Evolutionary conservation across 2,888 invertebrate species (phyloP).

Genomic region (Nomada goodeniana): DNA sequence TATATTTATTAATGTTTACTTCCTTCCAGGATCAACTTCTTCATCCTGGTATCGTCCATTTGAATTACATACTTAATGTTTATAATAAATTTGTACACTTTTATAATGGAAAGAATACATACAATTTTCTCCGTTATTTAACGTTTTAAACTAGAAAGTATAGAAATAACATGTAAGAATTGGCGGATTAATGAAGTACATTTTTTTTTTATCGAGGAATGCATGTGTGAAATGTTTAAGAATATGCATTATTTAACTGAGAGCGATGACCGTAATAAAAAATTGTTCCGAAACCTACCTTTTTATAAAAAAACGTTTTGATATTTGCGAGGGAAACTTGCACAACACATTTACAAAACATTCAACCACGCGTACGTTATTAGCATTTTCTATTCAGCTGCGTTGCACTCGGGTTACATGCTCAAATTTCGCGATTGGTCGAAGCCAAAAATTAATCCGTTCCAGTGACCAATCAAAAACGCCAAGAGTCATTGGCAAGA

Average conservation of each 20-base stretch:
- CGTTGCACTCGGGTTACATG: conserved; percentile 14
- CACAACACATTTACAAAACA: conserved; percentile 29
- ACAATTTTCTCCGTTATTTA: conserved; percentile 19
- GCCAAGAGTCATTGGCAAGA: neutral
- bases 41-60: conserved; percentile 1
- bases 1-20: neutral
- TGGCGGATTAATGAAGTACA: conserved; percentile 6
- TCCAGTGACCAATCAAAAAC: conserved; percentile 35
- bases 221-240: conserved; percentile 1
- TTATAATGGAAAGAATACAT: neutral
- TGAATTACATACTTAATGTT: conserved; percentile 2
- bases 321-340: conserved; percentile 11
- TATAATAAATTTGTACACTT: conserved; percentile 21
- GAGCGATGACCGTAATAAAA: neutral
- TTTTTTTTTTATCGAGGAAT: conserved; percentile 20
- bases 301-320: neutral
- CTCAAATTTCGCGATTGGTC: conserved; percentile 46
- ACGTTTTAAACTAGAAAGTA: neutral
- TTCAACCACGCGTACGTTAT: conserved; percentile 39
- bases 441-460: conserved; percentile 37
- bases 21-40: conserved; percentile 6
- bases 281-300: conserved; percentile 5
- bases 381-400: conserved; percentile 49
- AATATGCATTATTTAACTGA: neutral
- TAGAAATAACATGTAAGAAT: conserved; percentile 10